Conservation (phyloP, 2,797 vertebrate genomes). For the Melanotaenia trifasciata region DNA sequence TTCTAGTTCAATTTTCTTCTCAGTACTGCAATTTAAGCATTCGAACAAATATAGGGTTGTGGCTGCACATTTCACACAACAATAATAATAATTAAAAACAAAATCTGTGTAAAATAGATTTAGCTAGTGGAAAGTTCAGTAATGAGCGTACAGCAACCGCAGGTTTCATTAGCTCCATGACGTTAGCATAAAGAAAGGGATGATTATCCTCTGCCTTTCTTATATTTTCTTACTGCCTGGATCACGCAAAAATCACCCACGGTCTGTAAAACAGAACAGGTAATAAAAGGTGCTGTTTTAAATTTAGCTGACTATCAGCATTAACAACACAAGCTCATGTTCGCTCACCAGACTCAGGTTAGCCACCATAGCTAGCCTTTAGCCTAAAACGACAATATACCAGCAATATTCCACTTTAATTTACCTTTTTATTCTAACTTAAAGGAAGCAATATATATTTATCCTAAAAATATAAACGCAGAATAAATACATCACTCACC, state of each 20-base stretch:
- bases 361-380: slow-evolving; percentile 55
- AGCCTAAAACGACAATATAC: background rate
- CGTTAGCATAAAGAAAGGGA: slow-evolving; percentile 5
- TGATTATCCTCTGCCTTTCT: background rate
- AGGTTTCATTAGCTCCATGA: background rate
- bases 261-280: background rate
- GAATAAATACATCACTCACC: slow-evolving; percentile 74
- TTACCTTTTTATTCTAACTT: background rate
- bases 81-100: too few relatives aligned
- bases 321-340: slow-evolving; percentile 31
- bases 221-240: background rate
- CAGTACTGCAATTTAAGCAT: background rate
- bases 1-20: background rate
- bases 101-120: background rate
- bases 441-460: accelerated
- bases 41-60: too few relatives aligned
- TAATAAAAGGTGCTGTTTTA: background rate
- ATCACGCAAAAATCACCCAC: background rate
- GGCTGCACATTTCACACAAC: too few relatives aligned
- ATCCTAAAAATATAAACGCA: background rate
- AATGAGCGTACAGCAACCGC: slow-evolving; percentile 12
- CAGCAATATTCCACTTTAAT: background rate
- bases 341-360: slow-evolving; percentile 50
- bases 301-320: slow-evolving; percentile 39
- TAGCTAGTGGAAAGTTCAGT: slow-evolving; percentile 30